Evolutionary conservation across 2,888 invertebrate genomes (phyloP), one percentile per base, ranked within the genome.

Genomic region (Chouioia cunea): DNA sequence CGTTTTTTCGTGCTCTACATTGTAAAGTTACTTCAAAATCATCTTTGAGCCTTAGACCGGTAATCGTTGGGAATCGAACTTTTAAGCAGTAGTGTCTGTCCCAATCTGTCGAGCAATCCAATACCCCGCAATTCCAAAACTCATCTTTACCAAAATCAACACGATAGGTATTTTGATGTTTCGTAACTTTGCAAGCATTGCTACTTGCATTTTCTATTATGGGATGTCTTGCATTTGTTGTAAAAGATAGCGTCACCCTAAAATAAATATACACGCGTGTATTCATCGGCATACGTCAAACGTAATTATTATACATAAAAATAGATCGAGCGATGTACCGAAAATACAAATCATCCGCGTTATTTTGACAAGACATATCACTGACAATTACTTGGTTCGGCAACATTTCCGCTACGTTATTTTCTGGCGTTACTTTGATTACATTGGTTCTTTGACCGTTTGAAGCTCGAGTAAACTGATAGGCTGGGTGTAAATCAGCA

Each of bases 1-100:
- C 85, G 54, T 86, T 86, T 53, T 89, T 88, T 76, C 89, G 89
- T 0, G 87, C 85, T 70, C 86, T 87, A 77, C 90, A 90, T 75
- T 89, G 88, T 54, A 90, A 79, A 4, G 88, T 89, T 20, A 90
- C 79, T 50, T 87, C 83, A 0, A 85, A 79, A 78, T 90, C 90
- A 36, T 87, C 86, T 1, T 86, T 86, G 8, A 90, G 84, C 78
- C 86, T 87, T 71, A 90, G 81, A 4, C 89, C 89, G 23, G 85
- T 77, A 12, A 90, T 87, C 0, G 87, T 84, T 0, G 90, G 89
- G 79, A 90, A 88, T 54, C 90, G 82, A 4, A 90, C 52, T 4
- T 86, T 85, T n/a, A 89, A 78, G 74, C 90, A 90, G 76, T 89
- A 86, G 77, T 88, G 87, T 70, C 78, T 80, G 1, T 83, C 87